Base-by-base conservation (phyloP, 2,888 invertebrate genomes). In the Lacanobia wlatinum region DNA sequence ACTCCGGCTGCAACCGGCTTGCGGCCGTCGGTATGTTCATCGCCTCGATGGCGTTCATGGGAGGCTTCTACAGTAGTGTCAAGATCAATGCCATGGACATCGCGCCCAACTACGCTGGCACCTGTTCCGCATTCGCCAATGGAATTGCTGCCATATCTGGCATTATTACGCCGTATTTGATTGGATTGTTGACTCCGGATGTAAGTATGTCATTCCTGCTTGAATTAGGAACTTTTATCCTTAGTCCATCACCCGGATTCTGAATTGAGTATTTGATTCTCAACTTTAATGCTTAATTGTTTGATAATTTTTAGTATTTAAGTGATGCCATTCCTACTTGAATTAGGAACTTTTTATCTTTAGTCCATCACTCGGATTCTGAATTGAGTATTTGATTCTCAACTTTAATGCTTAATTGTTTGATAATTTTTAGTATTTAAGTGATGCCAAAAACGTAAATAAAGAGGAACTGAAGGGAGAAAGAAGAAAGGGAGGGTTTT, bases 41-140 rank as follows among this genome's bases (percentile, higher is more conserved):
- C 66, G 90, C 97, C 46, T 96, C 96, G 46, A 96, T 97, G 97
- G 97, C 96, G 50, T 96, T 97, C 76, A 97, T 97, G 97, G 97
- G 97, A 2, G 97, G 97, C 1, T 97, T 97, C 90, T 97, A 97
- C 87, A 97, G 97, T 84, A 97, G 97, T 73, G 96, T 97, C 87
- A 97, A 97, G 90, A 97, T 97, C 69, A 97, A 97, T 89, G 96
- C 97, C 6, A 94, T 97, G 90, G 97, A 97, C 86, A 94, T 97
- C 40, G 96, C 97, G 0, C 97, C 97, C 0, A 97, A 97, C 87
- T 97, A 96, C 83, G 97, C 97, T 0, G 97, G 97, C 0, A 97
- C 97, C 0, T 93, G 97, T 55, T 97, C 97, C 87, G 97, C 97
- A 0, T 95, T 97, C 48, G 97, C 96, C 1, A 97, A 97, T 83